Evolutionary conservation across 2,797 vertebrate species (phyloP).

Genomic region (Myotis pilosus): DNA sequence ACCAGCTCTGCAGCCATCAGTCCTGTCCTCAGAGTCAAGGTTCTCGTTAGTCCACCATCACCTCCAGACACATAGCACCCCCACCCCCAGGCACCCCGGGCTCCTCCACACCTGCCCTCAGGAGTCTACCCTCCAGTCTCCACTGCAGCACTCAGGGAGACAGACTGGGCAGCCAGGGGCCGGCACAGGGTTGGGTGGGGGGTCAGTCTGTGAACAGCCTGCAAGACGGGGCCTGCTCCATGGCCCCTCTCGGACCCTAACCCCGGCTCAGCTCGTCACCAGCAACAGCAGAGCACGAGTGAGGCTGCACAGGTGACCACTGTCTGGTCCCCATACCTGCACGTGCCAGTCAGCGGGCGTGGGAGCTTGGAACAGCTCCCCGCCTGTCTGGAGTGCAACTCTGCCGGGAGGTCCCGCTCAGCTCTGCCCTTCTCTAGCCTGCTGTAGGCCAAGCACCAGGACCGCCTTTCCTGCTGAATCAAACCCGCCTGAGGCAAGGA

Average conservation of each 20-base stretch:
- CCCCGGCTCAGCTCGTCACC: not conserved
- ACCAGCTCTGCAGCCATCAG: not conserved
- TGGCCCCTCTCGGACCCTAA: not conserved
- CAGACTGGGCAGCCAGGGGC: not conserved
- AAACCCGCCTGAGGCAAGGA: not conserved
- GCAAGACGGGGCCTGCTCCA: not conserved
- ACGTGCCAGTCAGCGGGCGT: not conserved
- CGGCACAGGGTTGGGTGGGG: not conserved
- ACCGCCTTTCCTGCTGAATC: not conserved
- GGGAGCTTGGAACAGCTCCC: not conserved
- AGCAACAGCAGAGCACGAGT: not conserved
- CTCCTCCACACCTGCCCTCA: not conserved
- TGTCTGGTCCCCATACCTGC: not conserved
- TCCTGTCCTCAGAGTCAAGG: not conserved
- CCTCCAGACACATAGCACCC: not conserved
- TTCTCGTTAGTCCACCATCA: not conserved
- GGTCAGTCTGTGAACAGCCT: not conserved
- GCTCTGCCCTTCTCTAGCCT: not conserved
- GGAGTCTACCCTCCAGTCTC: not conserved
- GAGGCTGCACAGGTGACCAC: not conserved
- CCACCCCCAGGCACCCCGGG: not conserved
- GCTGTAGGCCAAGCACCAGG: not conserved
- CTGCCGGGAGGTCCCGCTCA: not conserved
- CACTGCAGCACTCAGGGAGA: not conserved
- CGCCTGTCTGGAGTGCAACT: not conserved